Conservation (phyloP, 2,797 vertebrate genomes). For the Protonibea diacanthus region DNA sequence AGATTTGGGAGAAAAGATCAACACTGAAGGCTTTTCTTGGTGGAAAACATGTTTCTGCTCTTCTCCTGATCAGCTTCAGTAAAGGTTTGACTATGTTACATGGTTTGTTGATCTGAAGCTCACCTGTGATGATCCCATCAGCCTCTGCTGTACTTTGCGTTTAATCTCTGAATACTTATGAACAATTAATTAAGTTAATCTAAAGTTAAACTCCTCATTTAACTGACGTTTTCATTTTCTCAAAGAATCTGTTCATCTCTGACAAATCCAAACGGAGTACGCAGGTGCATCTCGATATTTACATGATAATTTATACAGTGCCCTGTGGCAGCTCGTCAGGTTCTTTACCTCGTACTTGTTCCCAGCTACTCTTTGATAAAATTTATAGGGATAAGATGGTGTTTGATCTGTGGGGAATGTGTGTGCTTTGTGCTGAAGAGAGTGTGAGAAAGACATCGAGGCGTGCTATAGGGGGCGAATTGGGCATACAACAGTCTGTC, state of each 20-base stretch:
- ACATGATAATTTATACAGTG: slow-evolving; percentile 15
- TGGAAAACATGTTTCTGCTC: too few species aligned
- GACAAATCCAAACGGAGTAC: slow-evolving; percentile 16
- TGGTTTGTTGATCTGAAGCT: too few species aligned
- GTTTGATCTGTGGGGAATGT: slow-evolving; percentile 69
- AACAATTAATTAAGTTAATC: background rate
- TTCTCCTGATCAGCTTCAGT: too few species aligned
- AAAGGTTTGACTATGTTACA: too few species aligned
- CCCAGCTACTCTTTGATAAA: slow-evolving; percentile 62
- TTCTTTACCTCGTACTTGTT: slow-evolving; percentile 33
- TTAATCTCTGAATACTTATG: background rate
- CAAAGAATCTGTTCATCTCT: background rate
- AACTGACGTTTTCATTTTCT: background rate
- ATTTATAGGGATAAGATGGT: slow-evolving; percentile 58
- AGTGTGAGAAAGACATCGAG: slow-evolving; percentile 43
- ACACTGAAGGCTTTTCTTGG: too few species aligned
- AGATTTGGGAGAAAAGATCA: too few species aligned
- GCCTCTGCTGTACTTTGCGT: background rate
- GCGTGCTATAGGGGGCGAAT: slow-evolving; percentile 58
- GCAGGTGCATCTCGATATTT: slow-evolving; percentile 28
- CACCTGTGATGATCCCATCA: background rate
- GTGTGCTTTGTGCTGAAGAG: slow-evolving; percentile 61
- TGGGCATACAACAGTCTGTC: slow-evolving; percentile 65
- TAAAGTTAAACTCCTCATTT: background rate
- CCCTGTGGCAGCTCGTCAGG: slow-evolving; percentile 44